These are phyloP conservation scores for Leptopilina myrica DNA, from an alignment of 2,888 invertebrate species.

Conservation along the genomic window DNA sequence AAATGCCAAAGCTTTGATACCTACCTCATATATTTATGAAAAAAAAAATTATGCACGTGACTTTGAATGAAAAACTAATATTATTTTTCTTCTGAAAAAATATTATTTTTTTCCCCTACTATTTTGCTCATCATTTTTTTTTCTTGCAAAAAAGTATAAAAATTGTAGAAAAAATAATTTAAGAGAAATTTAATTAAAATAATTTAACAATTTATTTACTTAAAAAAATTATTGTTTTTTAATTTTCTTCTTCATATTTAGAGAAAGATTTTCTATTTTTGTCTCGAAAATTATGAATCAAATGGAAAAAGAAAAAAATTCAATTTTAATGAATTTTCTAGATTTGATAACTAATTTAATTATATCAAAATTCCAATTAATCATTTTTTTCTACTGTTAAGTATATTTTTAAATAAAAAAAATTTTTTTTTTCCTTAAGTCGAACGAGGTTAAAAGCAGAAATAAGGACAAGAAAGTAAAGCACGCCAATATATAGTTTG, in stretches of 20 bases:
- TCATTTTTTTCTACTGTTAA: no score
- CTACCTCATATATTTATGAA: constrained; percentile 36
- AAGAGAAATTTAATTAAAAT: no score
- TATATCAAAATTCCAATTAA: no score
- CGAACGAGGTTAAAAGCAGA: not conserved
- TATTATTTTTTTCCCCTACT: not conserved
- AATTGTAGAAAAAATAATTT: no score
- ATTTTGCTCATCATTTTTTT: not conserved
- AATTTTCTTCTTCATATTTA: not conserved
- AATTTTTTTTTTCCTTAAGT: not conserved
- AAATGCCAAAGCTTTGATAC: constrained; percentile 35
- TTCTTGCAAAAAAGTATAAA: not conserved
- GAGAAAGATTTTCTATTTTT: no score
- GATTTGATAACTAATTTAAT: no score
- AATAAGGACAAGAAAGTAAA: constrained; percentile 2
- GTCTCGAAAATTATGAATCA: no score
- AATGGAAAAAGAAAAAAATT: no score
- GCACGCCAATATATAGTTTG: constrained; percentile 28
- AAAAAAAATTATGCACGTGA: constrained; percentile 14
- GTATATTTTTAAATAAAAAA: not conserved
- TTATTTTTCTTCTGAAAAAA: not conserved
- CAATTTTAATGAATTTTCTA: no score
- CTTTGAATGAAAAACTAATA: not conserved
- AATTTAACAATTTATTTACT: no score
- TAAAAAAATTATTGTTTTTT: no score